These are phyloP conservation scores for Spondyliosoma cantharus DNA, from an alignment of 2,797 vertebrate species.

Conservation along the genomic window DNA sequence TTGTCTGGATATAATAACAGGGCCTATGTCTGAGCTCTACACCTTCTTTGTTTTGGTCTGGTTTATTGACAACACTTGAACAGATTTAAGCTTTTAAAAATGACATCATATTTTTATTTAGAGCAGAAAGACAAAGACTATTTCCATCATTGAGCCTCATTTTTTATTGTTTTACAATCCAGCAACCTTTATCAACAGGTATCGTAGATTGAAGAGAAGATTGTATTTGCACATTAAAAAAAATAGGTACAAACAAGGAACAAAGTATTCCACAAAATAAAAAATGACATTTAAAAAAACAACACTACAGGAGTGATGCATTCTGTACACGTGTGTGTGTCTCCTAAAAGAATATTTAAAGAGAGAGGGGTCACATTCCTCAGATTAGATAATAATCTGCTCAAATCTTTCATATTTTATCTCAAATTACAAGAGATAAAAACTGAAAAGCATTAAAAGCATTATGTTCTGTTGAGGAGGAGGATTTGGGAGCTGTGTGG, in stretches of 20 bases:
- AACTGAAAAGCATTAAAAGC: conserved; percentile 1
- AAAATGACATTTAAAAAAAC: too few species aligned
- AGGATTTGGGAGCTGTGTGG: conserved; percentile 35
- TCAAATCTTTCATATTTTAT: conserved; percentile 14
- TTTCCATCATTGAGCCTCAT: not conserved
- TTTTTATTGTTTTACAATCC: not conserved
- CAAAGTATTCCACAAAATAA: too few species aligned
- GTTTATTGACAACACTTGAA: not conserved
- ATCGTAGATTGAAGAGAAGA: not conserved
- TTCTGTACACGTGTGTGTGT: not conserved
- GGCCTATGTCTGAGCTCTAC: not conserved
- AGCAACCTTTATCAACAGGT: not conserved
- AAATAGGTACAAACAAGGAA: not conserved
- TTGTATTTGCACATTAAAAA: not conserved
- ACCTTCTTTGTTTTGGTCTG: not conserved
- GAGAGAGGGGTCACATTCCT: not conserved
- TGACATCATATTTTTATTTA: not conserved
- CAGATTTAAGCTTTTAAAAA: not conserved
- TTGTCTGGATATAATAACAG: not conserved
- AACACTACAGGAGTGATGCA: not conserved
- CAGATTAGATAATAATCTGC: conserved; percentile 14
- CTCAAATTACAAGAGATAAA: conserved; percentile 10
- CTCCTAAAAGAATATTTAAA: not conserved
- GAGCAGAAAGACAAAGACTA: not conserved
- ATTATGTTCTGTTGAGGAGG: conserved; percentile 22